Evolutionary conservation across 2,888 invertebrate species (phyloP).

Genomic region (Cetonia aurata): DNA sequence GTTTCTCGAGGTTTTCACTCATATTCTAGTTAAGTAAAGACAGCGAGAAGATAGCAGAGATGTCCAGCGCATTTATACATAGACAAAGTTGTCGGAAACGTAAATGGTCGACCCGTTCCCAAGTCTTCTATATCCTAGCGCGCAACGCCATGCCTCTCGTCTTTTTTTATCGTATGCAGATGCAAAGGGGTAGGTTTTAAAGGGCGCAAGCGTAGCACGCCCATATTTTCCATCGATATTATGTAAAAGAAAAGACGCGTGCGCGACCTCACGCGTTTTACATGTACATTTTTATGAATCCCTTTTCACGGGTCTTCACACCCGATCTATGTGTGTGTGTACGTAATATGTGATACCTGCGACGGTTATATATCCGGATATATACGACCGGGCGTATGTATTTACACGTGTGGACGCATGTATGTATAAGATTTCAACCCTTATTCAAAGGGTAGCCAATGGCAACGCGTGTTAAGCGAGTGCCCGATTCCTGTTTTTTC

Average conservation of each 20-base stretch:
- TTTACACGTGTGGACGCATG: conserved; percentile 1
- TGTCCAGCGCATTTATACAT: neutral
- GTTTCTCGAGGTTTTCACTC: no score
- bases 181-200: conserved; percentile 61
- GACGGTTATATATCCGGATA: conserved; percentile 24
- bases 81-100: conserved; percentile 10
- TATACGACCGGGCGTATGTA: conserved; percentile 16
- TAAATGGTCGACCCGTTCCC: conserved; percentile 15
- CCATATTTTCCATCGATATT: conserved; percentile 66
- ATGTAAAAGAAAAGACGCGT: conserved; percentile 65
- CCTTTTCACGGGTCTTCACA: conserved; percentile 56
- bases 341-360: conserved; percentile 16
- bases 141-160: conserved; percentile 25
- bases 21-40: conserved; percentile 11
- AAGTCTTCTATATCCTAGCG: conserved; percentile 12
- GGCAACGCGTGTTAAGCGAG: conserved; percentile 60
- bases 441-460: conserved; percentile 63
- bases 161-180: conserved; percentile 59
- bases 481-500: conserved; percentile 50
- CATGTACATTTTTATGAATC: conserved; percentile 66
- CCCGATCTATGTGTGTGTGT: conserved; percentile 46
- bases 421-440: conserved; percentile 63
- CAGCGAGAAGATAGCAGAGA: neutral
- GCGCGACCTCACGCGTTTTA: conserved; percentile 65
- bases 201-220: conserved; percentile 64